Evolutionary conservation across 2,888 invertebrate species (phyloP).

Genomic region (Volucella inflata): DNA sequence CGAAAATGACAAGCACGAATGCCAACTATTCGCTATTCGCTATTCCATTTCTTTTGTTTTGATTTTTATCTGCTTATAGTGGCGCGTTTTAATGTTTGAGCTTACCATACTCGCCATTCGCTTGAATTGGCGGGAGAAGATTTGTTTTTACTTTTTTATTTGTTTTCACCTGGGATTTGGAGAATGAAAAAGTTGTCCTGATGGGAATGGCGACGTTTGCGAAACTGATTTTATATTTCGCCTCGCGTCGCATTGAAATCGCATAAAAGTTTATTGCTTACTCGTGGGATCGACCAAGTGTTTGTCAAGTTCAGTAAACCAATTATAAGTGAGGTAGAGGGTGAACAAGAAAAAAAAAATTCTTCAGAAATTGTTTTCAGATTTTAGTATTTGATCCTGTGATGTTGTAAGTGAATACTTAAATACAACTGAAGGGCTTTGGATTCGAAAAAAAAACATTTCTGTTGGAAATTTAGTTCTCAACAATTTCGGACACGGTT

Average conservation of each 20-base stretch:
- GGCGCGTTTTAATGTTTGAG: constrained; percentile 48
- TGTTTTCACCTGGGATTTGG: constrained; percentile 18
- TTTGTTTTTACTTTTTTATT: too few species aligned
- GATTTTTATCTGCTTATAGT: constrained; percentile 34
- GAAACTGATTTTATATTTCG: constrained; percentile 19
- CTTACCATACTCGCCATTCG: constrained; percentile 13
- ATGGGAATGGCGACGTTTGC: constrained; percentile 4
- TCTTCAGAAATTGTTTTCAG: neutral
- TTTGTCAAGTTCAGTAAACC: constrained; percentile 34
- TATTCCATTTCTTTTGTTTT: neutral
- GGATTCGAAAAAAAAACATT: too few species aligned
- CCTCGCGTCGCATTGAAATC: constrained; percentile 46
- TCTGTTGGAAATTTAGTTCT: too few species aligned
- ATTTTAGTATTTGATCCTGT: neutral
- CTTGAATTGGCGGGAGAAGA: constrained; percentile 7
- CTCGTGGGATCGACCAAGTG: constrained; percentile 22
- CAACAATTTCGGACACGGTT: too few species aligned
- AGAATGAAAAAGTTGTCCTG: constrained; percentile 27
- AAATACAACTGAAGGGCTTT: too few species aligned
- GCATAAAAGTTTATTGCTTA: constrained; percentile 62
- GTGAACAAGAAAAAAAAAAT: too few species aligned
- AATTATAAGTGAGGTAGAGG: constrained; percentile 14
- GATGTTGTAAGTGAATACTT: too few species aligned
- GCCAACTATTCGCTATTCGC: constrained; percentile 10
- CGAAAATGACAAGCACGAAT: constrained; percentile 21